A percentile compares a stretch with the other conserved stretches of the same genome.
These are phyloP conservation scores for Oplegnathus fasciatus DNA, from an alignment of 2,113 vertebrate species.

Conservation along the genomic window DNA sequence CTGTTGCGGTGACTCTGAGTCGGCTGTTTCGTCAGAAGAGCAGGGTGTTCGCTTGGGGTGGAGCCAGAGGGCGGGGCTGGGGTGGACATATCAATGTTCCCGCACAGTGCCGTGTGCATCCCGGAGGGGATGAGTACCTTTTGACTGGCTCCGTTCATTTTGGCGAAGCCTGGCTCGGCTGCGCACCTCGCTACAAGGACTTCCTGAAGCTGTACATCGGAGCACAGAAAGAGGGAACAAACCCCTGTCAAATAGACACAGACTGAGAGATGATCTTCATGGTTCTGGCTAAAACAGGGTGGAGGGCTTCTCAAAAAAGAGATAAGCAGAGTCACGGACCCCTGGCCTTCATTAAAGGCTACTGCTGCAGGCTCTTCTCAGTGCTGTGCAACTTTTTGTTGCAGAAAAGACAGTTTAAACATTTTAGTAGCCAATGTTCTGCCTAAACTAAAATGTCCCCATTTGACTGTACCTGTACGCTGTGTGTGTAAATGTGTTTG, in stretches of 20 bases:
- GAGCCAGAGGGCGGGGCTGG: constrained; percentile 84
- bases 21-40: constrained; percentile 93
- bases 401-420: constrained; percentile 25
- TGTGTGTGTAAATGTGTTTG: constrained; percentile 22
- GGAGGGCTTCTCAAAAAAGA: not conserved
- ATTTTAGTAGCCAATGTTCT: constrained; percentile 6
- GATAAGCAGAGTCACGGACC: not conserved
- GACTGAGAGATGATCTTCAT: constrained; percentile 76
- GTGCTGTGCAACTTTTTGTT: constrained; percentile 15
- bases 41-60: constrained; percentile 85
- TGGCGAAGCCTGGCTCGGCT: constrained; percentile 92
- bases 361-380: not conserved
- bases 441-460: constrained; percentile 1
- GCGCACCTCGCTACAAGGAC: constrained; percentile 92
- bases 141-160: constrained; percentile 94
- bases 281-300: not conserved
- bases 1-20: constrained; percentile 81
- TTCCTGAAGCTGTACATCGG: constrained; percentile 90
- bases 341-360: not conserved
- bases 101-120: constrained; percentile 84
- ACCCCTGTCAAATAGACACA: constrained; percentile 90
- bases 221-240: constrained; percentile 87
- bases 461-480: constrained; percentile 3
- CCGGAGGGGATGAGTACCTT: constrained; percentile 89
- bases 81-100: constrained; percentile 86